These are phyloP conservation scores for Kryptolebias ocellatus DNA, from an alignment of 2,797 vertebrate genomes.

Conservation along the genomic window DNA sequence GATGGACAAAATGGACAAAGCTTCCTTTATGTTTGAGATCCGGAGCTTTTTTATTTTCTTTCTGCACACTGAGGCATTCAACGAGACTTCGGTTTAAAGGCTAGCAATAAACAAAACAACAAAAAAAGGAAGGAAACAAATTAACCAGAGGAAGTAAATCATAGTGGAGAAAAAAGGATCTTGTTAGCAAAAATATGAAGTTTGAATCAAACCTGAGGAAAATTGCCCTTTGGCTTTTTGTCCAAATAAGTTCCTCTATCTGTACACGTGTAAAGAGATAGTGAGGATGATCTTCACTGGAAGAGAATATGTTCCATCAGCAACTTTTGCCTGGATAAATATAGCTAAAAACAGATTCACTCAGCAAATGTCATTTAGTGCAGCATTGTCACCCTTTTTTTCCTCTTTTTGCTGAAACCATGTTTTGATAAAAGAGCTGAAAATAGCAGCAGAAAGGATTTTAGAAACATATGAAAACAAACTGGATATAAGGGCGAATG, in stretches of 20 bases:
- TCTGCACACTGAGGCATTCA: conserved; percentile 1
- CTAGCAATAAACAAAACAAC: conserved; percentile 1
- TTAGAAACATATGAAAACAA: conserved; percentile 42
- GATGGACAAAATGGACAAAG: conserved; percentile 31
- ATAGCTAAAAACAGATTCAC: conserved; percentile 20
- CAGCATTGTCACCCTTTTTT: conserved; percentile 36
- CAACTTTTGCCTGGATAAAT: conserved; percentile 32
- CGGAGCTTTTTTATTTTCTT: conserved; percentile 30
- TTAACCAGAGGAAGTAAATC: not conserved
- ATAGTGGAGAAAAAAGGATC: not conserved
- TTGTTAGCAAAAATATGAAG: not conserved
- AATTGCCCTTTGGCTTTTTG: not conserved
- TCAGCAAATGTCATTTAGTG: conserved; percentile 39
- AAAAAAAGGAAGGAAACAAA: not conserved
- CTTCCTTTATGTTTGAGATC: conserved; percentile 29
- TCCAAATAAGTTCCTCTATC: not conserved
- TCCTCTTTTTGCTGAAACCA: conserved; percentile 31
- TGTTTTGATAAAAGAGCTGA: conserved; percentile 46
- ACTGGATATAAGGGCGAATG: conserved; percentile 19
- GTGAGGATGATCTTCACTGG: conserved; percentile 9
- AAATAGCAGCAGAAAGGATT: conserved; percentile 51
- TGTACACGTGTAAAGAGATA: not conserved
- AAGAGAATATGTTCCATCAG: conserved; percentile 32
- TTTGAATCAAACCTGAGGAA: not conserved
- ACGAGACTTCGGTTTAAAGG: conserved; percentile 23